phyloP scores from a whole-genome alignment of 1,140 invertebrate species.

The Oppia nitens region DNA sequence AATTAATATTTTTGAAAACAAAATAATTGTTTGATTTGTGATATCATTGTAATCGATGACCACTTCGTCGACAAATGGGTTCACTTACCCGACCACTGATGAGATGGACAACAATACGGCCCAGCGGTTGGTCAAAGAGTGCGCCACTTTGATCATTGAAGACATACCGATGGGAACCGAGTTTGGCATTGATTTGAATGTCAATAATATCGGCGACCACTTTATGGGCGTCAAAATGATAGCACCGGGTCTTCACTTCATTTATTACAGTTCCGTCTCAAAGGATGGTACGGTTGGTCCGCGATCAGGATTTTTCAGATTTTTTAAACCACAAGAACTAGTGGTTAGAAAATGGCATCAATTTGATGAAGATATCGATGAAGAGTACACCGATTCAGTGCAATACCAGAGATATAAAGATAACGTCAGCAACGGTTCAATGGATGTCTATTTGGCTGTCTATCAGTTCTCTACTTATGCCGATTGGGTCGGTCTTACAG shows the following conservation, averaged over 20 bases:
- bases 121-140: slow-evolving; percentile 54
- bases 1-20: no score
- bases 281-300: slow-evolving; percentile 36
- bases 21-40: no score
- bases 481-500: slow-evolving; percentile 66
- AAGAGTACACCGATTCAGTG: slow-evolving; percentile 27
- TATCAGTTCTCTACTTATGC: slow-evolving; percentile 80
- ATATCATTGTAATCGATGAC: no score
- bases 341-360: slow-evolving; percentile 69
- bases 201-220: slow-evolving; percentile 75
- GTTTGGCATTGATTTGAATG: slow-evolving; percentile 74
- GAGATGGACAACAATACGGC: slow-evolving; percentile 49
- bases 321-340: slow-evolving; percentile 63
- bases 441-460: slow-evolving; percentile 48
- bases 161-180: slow-evolving; percentile 32
- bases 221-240: slow-evolving; percentile 98
- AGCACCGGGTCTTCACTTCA: slow-evolving; percentile 84
- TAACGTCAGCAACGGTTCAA: slow-evolving; percentile 43
- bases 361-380: slow-evolving; percentile 35
- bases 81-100: background rate
- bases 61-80: background rate
- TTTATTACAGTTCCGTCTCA: slow-evolving; percentile 56
- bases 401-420: slow-evolving; percentile 37
- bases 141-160: slow-evolving; percentile 46
- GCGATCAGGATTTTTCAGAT: slow-evolving; percentile 74